Evolutionary conservation across 2,888 invertebrate species (phyloP), one percentile per base, ranked within the genome.

Genomic region (Cephus pygmeus): DNA sequence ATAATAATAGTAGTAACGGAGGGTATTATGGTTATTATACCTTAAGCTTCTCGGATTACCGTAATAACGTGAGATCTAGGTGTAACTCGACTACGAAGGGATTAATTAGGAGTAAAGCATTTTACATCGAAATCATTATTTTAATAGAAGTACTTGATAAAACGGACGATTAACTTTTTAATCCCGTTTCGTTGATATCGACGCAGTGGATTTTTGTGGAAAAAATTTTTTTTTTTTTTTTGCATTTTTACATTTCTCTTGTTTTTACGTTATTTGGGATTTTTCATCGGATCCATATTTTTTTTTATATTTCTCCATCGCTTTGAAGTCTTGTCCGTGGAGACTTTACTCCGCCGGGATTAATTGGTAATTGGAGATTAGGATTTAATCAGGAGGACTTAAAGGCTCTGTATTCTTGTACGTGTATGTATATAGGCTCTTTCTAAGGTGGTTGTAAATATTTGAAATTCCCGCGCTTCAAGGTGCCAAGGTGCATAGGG

Each of bases 171-270:
- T 40, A 6, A 9, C 6, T 23, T 9, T 9, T 56, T 23, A 23
- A 23, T 23, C 1, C 0, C 9, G 23, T 56, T 40, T 40, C 4
- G 0, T 23, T 40, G 40, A 4, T 23, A 15, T 2, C 1, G 15
- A 15, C 2, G 40, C 15, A 0, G 15, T 15, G 15, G 15, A 6
- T 15, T 40, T 40, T 40, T 40, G n/a, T 40, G 12, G 0, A 3
- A 35, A 35, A 12, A 40, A 1, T 15, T 23, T 15, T 1, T 1
- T 1, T 0, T 0, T 0, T 23, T 6, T 1, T 1, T 0, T 0
- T 0, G 4, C 4, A 0, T 40, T 4, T 15, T 15, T 12, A 4
- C 1, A 34, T 9, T 56, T n/a, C n/a, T n/a, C n/a, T n/a, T n/a
- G n/a, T n/a, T 9, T 56, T 56, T 1, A 23, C 9, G 2, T 56